Evolutionary conservation across 1,140 invertebrate genomes (phyloP), one percentile per base, ranked within the genome.

Genomic region (Cephus cinctus): DNA sequence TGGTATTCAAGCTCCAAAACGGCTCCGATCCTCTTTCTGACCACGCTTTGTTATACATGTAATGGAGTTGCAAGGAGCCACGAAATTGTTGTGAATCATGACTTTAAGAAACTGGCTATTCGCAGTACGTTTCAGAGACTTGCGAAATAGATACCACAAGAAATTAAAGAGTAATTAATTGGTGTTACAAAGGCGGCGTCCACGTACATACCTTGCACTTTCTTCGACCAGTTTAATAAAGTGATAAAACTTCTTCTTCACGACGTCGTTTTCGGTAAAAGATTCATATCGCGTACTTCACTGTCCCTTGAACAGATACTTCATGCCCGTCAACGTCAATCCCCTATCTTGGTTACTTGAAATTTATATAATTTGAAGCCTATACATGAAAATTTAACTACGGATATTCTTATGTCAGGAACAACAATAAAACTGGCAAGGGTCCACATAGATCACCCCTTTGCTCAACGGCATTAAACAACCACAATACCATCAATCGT

Each of bases 261-360:
- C 61, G 54, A 63, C 61, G 63, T 66, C 63, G 67, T 68, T 69
- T 67, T 65, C 54, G 43, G 50, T 51, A 44, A 39, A 43, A 58
- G 43, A 61, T 59, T 64, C 59, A 59, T 53, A 54, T 53, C 36
- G 38, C 50, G 18, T 42, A 45, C 32, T 53, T 39, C 54, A 47
- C 50, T 57, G 25, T 52, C 49, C 51, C 45, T 50, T 43, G 49
- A 43, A 36, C 43, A 50, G 50, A 46, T 30, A 47, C 42, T 19
- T 21, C 30, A 40, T 27, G 11, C 21, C 22, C 25, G 11, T 42
- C 32, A 15, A 43, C 48, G 47, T 48, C 27, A 50, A 21, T 30
- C 21, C 41, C n/a, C 35, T 23, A 47, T 30, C 16, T 25, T 19
- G 19, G 23, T 38, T 27, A 55, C 52, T 50, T 30, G 31, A 5